phyloP scores from a whole-genome alignment of 1,140 invertebrate species.

The Hylaeus volcanicus region DNA sequence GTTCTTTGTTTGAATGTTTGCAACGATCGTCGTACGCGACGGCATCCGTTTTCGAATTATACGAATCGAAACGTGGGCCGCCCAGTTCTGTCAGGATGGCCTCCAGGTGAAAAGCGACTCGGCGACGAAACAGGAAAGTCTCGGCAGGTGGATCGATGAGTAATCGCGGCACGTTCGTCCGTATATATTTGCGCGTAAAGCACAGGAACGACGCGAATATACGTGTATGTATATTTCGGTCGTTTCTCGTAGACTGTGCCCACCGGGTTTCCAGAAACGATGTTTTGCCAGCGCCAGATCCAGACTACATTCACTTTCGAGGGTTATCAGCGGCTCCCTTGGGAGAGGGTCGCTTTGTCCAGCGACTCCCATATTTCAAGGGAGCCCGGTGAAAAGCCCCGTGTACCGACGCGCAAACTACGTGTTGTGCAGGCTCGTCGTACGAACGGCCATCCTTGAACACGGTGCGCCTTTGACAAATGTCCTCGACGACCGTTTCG shows the following conservation, averaged over 20 bases:
- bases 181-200: slow-evolving; percentile 5
- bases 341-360: slow-evolving; percentile 55
- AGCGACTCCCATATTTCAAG: slow-evolving; percentile 53
- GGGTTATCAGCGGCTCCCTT: slow-evolving; percentile 51
- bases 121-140: neutral
- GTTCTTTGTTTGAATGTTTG: neutral
- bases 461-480: slow-evolving; percentile 29
- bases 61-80: too few species aligned
- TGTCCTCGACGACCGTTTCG: slow-evolving; percentile 8
- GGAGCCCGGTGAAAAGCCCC: slow-evolving; percentile 35
- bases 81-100: too few species aligned
- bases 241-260: neutral
- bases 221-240: neutral
- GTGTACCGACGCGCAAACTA: slow-evolving; percentile 37
- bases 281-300: slow-evolving; percentile 21
- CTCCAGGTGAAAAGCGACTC: too few species aligned
- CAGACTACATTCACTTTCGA: slow-evolving; percentile 53
- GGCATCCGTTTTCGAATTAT: too few species aligned
- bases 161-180: slow-evolving; percentile 11
- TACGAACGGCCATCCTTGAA: slow-evolving; percentile 8
- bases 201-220: neutral
- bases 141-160: slow-evolving; percentile 8
- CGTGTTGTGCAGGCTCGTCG: slow-evolving; percentile 9
- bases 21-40: too few species aligned
- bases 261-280: slow-evolving; percentile 7